phyloP scores from a whole-genome alignment of 2,888 invertebrate species.

The Acheta domesticus region DNA sequence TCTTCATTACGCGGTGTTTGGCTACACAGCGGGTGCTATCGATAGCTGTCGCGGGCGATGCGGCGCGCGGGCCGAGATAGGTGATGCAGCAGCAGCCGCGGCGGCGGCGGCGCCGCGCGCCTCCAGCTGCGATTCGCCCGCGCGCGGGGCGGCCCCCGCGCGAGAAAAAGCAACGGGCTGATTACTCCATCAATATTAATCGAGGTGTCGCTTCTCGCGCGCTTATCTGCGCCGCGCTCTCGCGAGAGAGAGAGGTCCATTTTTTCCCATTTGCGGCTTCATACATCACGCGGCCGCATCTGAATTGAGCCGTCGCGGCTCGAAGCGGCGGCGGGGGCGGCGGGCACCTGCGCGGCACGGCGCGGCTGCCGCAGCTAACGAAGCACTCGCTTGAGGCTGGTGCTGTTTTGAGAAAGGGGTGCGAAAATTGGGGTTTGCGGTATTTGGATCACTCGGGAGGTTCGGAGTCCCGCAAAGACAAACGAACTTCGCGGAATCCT shows the following conservation, averaged over 20 bases:
- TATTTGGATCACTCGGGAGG: too few species aligned
- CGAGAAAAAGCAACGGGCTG: background rate
- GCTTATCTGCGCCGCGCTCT: background rate
- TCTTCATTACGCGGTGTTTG: constrained; percentile 18
- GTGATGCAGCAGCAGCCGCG: background rate
- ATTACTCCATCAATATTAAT: constrained; percentile 7
- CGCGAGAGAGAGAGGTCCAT: background rate
- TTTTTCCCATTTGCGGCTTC: background rate
- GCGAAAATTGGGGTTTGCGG: too few species aligned
- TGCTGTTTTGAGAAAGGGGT: too few species aligned
- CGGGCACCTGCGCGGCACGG: background rate
- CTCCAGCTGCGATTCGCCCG: background rate
- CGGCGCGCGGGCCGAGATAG: background rate
- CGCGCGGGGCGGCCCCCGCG: too few species aligned
- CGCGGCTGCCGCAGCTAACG: background rate
- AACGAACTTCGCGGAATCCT: too few species aligned
- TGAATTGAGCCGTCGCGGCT: background rate
- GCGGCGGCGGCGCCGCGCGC: background rate
- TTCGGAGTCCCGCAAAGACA: too few species aligned
- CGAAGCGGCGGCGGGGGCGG: background rate
- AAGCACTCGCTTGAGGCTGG: too few species aligned
- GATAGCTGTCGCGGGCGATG: background rate
- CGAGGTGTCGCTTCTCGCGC: background rate
- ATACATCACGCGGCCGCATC: background rate
- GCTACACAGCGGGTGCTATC: constrained; percentile 5